phyloP scores from a whole-genome alignment of 2,888 invertebrate genomes.

The Toxonevra muliebris region DNA sequence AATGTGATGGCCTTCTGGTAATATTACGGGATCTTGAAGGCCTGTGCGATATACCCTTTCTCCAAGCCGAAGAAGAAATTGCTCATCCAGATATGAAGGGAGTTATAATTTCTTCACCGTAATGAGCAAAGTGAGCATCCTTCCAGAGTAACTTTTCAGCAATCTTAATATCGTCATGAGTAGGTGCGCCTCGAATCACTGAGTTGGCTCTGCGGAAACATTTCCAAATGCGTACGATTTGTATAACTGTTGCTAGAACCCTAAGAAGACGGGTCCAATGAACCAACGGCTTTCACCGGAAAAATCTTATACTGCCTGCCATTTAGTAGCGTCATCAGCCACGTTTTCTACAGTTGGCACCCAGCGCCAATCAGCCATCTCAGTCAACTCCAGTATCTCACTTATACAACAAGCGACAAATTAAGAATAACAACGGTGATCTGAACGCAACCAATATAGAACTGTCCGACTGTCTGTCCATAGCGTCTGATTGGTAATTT shows the following conservation, averaged over 20 bases:
- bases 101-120: neutral
- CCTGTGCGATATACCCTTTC: too few species aligned
- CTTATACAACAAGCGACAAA: constrained; percentile 18
- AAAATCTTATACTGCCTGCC: neutral
- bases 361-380: too few species aligned
- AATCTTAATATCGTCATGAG: too few species aligned
- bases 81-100: neutral
- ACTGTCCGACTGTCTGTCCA: too few species aligned
- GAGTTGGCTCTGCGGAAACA: neutral
- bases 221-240: neutral
- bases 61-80: neutral
- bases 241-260: neutral
- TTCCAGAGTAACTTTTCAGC: neutral
- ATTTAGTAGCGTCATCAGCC: constrained; percentile 30
- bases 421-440: too few species aligned
- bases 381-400: constrained; percentile 28
- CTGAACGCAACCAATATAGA: too few species aligned
- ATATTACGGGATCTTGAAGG: neutral
- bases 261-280: constrained; percentile 14
- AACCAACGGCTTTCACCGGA: too few species aligned
- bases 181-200: too few species aligned
- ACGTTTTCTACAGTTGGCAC: constrained; percentile 20
- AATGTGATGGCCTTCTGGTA: neutral
- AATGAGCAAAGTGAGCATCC: neutral
- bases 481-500: neutral